Conservation (phyloP, 2,113 vertebrate genomes). For the Ochotona curzoniae region DNA sequence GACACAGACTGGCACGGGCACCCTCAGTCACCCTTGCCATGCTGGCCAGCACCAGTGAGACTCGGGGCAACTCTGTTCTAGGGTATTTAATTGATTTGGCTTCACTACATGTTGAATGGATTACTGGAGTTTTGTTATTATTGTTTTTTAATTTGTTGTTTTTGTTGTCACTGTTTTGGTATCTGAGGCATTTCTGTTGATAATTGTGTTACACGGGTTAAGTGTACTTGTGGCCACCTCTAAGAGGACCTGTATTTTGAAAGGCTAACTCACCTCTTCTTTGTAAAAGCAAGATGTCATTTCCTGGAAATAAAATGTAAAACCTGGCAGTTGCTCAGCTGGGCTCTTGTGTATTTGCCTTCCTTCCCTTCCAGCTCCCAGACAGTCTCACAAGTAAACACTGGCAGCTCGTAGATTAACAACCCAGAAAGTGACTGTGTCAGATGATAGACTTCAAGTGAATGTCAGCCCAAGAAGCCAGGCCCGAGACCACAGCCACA, state of each 20-base stretch:
- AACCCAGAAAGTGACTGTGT: constrained; percentile 8
- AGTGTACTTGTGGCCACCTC: background rate
- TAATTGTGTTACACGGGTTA: constrained; percentile 8
- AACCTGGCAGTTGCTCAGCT: constrained; percentile 61
- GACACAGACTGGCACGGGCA: background rate
- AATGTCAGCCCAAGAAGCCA: background rate
- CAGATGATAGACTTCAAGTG: constrained; percentile 42
- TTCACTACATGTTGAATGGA: background rate
- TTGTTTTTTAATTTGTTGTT: constrained; percentile 3
- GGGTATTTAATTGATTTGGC: background rate
- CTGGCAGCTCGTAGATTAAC: constrained; percentile 61
- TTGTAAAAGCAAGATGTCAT: constrained; percentile 75
- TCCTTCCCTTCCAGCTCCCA: constrained; percentile 61
- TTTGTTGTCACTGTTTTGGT: constrained; percentile 43
- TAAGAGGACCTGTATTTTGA: background rate
- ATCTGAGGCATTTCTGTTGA: constrained; percentile 2
- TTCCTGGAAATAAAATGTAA: constrained; percentile 79
- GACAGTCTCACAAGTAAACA: constrained; percentile 69
- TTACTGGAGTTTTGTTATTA: constrained; percentile 36
- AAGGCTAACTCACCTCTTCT: constrained; percentile 47
- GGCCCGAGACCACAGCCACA: background rate
- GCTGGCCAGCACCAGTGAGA: background rate
- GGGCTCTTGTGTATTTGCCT: constrained; percentile 69
- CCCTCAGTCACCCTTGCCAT: background rate
- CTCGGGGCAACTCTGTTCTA: accelerated